A percentile compares a stretch with the other conserved stretches of the same genome.
phyloP scores from a whole-genome alignment of 2,113 vertebrate genomes.

The Mustela nigripes region DNA sequence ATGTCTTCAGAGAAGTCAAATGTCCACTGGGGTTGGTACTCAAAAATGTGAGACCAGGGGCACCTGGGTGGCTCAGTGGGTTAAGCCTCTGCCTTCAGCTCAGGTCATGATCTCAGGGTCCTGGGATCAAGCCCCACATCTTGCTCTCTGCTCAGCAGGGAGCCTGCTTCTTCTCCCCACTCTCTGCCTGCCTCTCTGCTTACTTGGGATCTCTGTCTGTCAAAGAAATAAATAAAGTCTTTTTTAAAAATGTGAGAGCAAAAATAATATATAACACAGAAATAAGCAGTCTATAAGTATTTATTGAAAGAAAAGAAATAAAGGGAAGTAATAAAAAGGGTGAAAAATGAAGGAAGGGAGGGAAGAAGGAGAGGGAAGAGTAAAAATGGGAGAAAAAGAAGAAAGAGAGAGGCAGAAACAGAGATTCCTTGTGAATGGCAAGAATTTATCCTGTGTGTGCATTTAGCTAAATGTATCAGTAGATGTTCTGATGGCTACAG shows the following conservation, averaged over 20 bases:
- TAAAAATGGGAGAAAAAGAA: not conserved
- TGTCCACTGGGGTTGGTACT: not conserved
- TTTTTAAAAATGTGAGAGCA: not conserved
- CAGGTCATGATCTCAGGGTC: no score
- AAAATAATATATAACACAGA: not conserved
- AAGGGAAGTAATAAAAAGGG: not conserved
- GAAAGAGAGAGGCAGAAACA: not conserved
- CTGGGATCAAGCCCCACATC: no score
- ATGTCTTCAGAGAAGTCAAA: not conserved
- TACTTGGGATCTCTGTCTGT: no score
- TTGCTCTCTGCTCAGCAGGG: no score
- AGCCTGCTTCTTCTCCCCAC: no score
- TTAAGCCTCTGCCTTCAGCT: no score
- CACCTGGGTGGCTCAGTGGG: no score
- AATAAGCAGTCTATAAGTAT: not conserved
- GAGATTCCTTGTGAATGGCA: not conserved
- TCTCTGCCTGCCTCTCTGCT: no score
- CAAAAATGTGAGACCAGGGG: not conserved
- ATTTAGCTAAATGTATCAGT: not conserved
- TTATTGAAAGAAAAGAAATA: not conserved
- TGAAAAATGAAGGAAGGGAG: not conserved
- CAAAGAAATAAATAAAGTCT: no score
- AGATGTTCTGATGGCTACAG: not conserved
- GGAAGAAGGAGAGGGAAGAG: not conserved
- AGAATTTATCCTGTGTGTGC: not conserved